A percentile compares a stretch with the other conserved stretches of the same genome.
These are phyloP conservation scores for Agrochola lychnidis DNA, from an alignment of 2,888 invertebrate genomes.

Conservation along the genomic window DNA sequence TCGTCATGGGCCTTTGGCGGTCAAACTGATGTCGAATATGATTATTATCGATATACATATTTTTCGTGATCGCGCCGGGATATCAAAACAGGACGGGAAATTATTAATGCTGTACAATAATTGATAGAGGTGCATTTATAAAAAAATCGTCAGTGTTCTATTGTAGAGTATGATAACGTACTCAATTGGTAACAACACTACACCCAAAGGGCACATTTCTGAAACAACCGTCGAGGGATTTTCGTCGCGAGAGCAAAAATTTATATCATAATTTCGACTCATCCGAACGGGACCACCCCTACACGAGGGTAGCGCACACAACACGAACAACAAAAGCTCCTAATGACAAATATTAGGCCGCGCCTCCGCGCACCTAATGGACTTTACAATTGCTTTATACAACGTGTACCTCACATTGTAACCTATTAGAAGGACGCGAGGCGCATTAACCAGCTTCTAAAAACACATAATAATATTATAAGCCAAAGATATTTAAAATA, in stretches of 20 bases:
- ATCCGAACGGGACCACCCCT: conserved; percentile 78
- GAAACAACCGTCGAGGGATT: conserved; percentile 79
- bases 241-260: conserved; percentile 79
- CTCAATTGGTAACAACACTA: conserved; percentile 66
- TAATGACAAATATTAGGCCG: conserved; percentile 88
- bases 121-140: conserved; percentile 21
- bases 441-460: conserved; percentile 73
- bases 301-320: conserved; percentile 74
- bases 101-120: conserved; percentile 54
- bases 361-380: conserved; percentile 84
- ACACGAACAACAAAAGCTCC: conserved; percentile 83
- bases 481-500: conserved; percentile 31
- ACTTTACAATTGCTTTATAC: conserved; percentile 84
- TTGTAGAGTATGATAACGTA: conserved; percentile 34
- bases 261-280: conserved; percentile 83
- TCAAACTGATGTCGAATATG: conserved; percentile 84
- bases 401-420: conserved; percentile 75
- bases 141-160: conserved; percentile 1
- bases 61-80: conserved; percentile 81
- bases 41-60: conserved; percentile 84
- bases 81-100: conserved; percentile 74
- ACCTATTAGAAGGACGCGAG: conserved; percentile 78
- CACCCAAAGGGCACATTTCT: conserved; percentile 83
- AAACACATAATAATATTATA: conserved; percentile 37
- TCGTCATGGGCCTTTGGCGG: conserved; percentile 87